Base-by-base conservation (phyloP, 2,797 vertebrate genomes). In the Thalassophryne amazonica region DNA sequence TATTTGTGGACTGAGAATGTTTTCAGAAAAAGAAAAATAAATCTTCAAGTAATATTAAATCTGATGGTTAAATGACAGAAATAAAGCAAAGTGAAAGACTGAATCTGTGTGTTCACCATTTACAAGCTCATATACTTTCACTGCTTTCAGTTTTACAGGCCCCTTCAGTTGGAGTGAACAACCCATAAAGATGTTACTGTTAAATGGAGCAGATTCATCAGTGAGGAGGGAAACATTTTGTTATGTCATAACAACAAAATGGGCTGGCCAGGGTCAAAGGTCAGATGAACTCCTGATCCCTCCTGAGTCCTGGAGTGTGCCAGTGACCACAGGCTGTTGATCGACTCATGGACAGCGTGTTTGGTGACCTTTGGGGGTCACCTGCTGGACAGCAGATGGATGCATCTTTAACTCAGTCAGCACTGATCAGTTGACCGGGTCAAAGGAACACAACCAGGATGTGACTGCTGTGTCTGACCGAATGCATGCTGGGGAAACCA, bases 271-370 rank as follows among this genome's bases (percentile, higher is more conserved):
- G 80, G n/a, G 86, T 83, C 84, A 85, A 68, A 76, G 83, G 83
- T 70, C 39, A 64, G 32, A 1, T 36, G 55, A 73, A 36, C 74
- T 60, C 9, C 17, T 66, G 84, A 80, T 75, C 80, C 53, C 25
- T 17, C 19, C 38, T n/a, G 45, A 56, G 69, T 35, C 2, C 5
- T 2, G 49, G 73, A 80, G 85, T 28, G 81, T 87, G 83, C 66
- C 54, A 16, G 34, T 75, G 82, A 84, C 77, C 86, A 69, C 52
- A 1, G 68, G 50, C 46, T 15, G 49, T 73, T 87, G 74, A 88
- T 88, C 86, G 76, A 88, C 72, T 87, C 29, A 7, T 7, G 73
- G 76, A 69, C 76, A 80, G 76, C 85, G 76, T 71, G 82, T 85
- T 64, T 33, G 29, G 11, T 79, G 80, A 85, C 80, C 86, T 76